These are phyloP conservation scores for Acrocephalus kingi DNA, from an alignment of 2,113 vertebrate species.

Conservation along the genomic window DNA sequence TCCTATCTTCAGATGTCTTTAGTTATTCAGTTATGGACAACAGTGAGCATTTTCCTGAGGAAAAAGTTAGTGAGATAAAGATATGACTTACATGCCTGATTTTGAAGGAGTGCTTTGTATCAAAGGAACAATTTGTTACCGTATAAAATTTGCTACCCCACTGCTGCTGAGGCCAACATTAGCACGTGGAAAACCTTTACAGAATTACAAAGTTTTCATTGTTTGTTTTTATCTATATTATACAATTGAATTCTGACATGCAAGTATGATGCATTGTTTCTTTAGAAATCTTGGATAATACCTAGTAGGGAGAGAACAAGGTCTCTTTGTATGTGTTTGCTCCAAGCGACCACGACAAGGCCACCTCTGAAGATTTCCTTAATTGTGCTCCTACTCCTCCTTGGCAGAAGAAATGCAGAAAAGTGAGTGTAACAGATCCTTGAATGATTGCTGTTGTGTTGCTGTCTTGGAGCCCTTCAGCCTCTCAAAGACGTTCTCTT, in stretches of 20 bases:
- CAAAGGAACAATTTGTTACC: not conserved
- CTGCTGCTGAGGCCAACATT: not conserved
- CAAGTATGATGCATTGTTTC: fast-evolving
- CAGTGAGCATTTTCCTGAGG: not conserved
- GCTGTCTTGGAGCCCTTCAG: not conserved
- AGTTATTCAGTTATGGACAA: not conserved
- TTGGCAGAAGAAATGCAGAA: not conserved
- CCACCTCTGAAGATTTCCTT: not conserved
- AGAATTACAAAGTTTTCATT: not conserved
- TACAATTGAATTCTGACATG: not conserved
- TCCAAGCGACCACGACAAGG: not conserved
- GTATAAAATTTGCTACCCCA: not conserved
- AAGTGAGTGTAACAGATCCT: not conserved
- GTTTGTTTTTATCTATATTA: not conserved
- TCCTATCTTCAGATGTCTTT: not conserved
- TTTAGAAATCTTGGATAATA: not conserved
- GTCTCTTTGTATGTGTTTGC: not conserved
- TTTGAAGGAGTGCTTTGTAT: not conserved
- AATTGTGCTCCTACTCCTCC: not conserved
- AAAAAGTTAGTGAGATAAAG: not conserved
- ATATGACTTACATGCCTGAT: not conserved
- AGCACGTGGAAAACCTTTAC: not conserved
- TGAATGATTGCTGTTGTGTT: not conserved
- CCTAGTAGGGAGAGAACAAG: not conserved
- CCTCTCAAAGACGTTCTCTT: not conserved